A percentile compares a stretch with the other conserved stretches of the same genome.
Conservation (phyloP, 2,797 vertebrate species). For the Clarias laeviceps region DNA sequence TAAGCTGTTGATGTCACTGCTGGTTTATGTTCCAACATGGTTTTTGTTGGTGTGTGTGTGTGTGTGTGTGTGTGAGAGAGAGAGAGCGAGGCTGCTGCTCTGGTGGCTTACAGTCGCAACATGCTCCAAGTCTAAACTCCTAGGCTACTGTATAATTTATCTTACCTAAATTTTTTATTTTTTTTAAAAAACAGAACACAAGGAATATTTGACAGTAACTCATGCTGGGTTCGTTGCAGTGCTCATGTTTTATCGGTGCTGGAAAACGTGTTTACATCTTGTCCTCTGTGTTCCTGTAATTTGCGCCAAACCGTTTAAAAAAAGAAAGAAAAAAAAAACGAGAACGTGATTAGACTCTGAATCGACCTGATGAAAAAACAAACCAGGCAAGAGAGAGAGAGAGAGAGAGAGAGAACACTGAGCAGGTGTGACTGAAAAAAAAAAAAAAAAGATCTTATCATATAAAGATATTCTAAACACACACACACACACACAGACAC, state of each 20-base stretch:
- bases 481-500: not conserved
- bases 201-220: not conserved
- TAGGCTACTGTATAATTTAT: not conserved
- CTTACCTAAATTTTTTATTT: not conserved
- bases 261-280: not conserved
- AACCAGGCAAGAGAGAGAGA: not conserved
- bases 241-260: not conserved
- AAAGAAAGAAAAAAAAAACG: not conserved
- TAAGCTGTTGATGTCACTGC: slow-evolving; percentile 4
- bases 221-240: not conserved
- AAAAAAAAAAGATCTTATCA: not conserved
- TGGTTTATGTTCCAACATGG: not conserved
- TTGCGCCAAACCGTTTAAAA: not conserved
- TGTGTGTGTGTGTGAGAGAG: not conserved
- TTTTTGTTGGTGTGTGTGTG: not conserved
- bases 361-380: not conserved
- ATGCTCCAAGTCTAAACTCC: not conserved
- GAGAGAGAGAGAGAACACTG: not conserved
- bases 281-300: not conserved
- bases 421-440: not conserved
- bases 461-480: not conserved
- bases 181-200: not conserved
- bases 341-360: not conserved
- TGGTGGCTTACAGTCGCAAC: not conserved
- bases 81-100: not conserved